Percentiles rank a stretch among this genome's conserved stretches.
phyloP scores from a whole-genome alignment of 2,888 invertebrate genomes.

The Acheta domesticus region DNA sequence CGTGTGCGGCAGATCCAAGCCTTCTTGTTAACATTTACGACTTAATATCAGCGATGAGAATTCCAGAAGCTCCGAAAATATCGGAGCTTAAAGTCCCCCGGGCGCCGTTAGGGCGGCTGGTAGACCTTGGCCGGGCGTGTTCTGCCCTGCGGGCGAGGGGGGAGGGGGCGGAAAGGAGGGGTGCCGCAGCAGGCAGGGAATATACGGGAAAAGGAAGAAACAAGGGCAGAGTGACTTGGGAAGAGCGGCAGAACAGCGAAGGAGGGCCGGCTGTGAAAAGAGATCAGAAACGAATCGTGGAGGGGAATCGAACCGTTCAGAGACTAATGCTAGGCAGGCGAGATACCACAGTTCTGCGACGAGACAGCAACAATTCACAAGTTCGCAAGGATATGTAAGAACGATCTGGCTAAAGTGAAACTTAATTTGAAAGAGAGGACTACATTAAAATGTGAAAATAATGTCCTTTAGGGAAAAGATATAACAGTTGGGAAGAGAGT shows the following conservation, averaged over 20 bases:
- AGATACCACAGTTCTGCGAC: too few relatives aligned
- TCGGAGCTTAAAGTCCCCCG: neutral
- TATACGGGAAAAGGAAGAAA: neutral
- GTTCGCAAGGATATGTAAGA: too few relatives aligned
- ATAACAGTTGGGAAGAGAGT: too few relatives aligned
- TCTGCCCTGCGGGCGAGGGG: neutral
- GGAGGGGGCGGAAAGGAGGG: neutral
- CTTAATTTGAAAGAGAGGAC: too few relatives aligned
- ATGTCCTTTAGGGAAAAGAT: too few relatives aligned
- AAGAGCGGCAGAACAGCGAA: neutral
- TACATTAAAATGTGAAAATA: too few relatives aligned
- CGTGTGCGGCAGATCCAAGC: neutral
- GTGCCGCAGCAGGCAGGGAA: neutral
- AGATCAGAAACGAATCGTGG: neutral
- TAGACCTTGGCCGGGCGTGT: neutral
- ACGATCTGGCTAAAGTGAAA: too few relatives aligned
- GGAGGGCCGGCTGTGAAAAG: neutral
- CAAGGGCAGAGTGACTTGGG: too few relatives aligned
- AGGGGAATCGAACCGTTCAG: neutral
- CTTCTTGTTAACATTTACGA: constrained; percentile 18
- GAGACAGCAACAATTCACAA: too few relatives aligned
- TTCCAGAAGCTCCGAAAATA: neutral
- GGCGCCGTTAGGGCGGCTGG: neutral
- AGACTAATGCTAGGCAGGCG: neutral
- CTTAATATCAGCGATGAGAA: constrained; percentile 11